phyloP scores from a whole-genome alignment of 2,888 invertebrate species.

The Lumbricus terrestris region DNA sequence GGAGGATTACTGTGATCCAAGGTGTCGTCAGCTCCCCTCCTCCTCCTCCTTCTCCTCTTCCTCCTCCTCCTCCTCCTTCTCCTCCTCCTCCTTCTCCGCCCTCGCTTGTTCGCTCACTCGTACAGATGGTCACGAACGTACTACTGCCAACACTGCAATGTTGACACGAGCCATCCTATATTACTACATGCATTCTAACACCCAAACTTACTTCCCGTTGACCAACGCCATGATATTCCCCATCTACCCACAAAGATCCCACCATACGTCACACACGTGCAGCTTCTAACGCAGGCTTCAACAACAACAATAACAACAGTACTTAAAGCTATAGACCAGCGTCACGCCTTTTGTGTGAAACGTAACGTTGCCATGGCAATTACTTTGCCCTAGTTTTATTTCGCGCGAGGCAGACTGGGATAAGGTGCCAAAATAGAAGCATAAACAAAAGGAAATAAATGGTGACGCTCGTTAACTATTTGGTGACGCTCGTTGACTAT shows the following conservation, averaged over 20 bases:
- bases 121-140: background rate
- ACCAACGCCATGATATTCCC: background rate
- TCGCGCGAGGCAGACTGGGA: no score
- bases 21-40: background rate
- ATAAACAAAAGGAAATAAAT: no score
- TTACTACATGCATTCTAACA: background rate
- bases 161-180: slow-evolving; percentile 3
- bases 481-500: no score
- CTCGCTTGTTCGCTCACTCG: background rate
- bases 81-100: no score
- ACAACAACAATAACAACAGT: background rate
- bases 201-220: background rate
- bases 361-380: background rate
- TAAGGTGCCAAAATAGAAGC: no score
- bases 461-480: no score
- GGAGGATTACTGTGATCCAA: background rate
- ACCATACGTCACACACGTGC: background rate
- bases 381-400: background rate
- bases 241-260: background rate
- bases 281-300: background rate
- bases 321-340: background rate
- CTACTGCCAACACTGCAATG: background rate
- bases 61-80: background rate
- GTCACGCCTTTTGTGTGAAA: background rate
- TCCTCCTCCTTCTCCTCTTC: no score